A percentile compares a stretch with the other conserved stretches of the same genome.
phyloP scores from a whole-genome alignment of 1,140 invertebrate genomes.

The Neoseiulus cucumeris region DNA sequence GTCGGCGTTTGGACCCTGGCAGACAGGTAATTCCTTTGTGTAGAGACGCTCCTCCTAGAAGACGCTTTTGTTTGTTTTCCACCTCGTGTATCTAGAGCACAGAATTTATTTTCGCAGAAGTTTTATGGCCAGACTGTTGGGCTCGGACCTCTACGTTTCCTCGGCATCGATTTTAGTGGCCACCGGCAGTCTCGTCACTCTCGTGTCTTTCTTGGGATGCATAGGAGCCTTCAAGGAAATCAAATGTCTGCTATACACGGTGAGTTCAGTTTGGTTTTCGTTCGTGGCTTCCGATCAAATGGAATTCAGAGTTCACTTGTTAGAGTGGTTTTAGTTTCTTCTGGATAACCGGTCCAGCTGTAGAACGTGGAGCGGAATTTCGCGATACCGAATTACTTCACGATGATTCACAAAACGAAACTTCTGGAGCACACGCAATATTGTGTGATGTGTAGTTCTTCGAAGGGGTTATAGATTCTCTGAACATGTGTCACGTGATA shows the following conservation, averaged over 20 bases:
- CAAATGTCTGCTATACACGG: constrained; percentile 65
- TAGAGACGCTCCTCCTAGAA: background rate
- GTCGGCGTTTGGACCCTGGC: constrained; percentile 55
- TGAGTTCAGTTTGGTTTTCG: constrained; percentile 33
- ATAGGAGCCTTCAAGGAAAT: constrained; percentile 64
- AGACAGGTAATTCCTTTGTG: constrained; percentile 38
- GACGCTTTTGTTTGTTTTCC: background rate
- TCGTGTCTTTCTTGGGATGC: constrained; percentile 64
- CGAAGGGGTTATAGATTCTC: too few relatives aligned
- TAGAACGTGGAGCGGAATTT: too few relatives aligned
- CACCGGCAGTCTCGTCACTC: constrained; percentile 47
- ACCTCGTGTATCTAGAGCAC: background rate
- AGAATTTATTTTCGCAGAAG: constrained; percentile 21
- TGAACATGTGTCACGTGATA: too few relatives aligned
- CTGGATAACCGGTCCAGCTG: too few relatives aligned
- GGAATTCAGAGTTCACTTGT: too few relatives aligned
- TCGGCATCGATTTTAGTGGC: constrained; percentile 55
- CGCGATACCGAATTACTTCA: too few relatives aligned
- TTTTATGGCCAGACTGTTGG: constrained; percentile 53
- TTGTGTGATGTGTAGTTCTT: too few relatives aligned
- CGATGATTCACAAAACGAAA: too few relatives aligned
- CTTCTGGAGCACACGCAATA: too few relatives aligned
- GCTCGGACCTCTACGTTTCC: constrained; percentile 57
- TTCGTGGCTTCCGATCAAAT: too few relatives aligned
- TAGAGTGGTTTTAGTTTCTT: too few relatives aligned